Base-by-base conservation (phyloP, 2,797 vertebrate species). In the Labeo calbasu region DNA sequence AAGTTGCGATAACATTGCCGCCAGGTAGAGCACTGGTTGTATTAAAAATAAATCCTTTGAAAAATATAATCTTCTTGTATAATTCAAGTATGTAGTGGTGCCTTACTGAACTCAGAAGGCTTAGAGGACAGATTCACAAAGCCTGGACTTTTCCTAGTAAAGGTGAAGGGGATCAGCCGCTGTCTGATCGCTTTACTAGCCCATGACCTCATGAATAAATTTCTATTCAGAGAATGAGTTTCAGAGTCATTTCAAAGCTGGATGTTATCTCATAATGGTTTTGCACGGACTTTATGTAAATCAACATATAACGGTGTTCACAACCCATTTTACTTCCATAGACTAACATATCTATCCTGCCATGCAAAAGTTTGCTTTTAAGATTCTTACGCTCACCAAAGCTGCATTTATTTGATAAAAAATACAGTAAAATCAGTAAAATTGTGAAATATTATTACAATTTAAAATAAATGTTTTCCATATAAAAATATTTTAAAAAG, bases 41-140 rank as follows among this genome's bases (percentile, higher is more conserved):
- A 63, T 73, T 63, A 59, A 70, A 70, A 81, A 57, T 25, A 70
- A 81, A 81, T 81, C 66, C 66, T 59, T 81, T 81, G 68, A 23
- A 23, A 72, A 81, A 48, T 82, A 51, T 50, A 82, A 82, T 82
- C 68, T 78, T 73, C 80, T 32, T 32, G 69, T 82, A 48, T 72
- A 72, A 73, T 50, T 63, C 43, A 51, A 61, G 55, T 79, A 12
- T 82, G 40, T 40, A 59, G 69, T 82, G 25, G 23, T 73, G 80
- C 25, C 23, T 36, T 65, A 51, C 32, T 79, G 77, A 79, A 48
- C 70, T 51, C 55, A 0, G 50, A 70, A 59, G 66, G 53, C 51
- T 70, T 53, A 59, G 77, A 68, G 77, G 23, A 53, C 32, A 53
- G 51, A 81, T 70, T 79, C 77, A 66, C 59, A 79, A 66, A 79